phyloP scores from a whole-genome alignment of 2,888 invertebrate genomes.

The Oscheius sp. region DNA sequence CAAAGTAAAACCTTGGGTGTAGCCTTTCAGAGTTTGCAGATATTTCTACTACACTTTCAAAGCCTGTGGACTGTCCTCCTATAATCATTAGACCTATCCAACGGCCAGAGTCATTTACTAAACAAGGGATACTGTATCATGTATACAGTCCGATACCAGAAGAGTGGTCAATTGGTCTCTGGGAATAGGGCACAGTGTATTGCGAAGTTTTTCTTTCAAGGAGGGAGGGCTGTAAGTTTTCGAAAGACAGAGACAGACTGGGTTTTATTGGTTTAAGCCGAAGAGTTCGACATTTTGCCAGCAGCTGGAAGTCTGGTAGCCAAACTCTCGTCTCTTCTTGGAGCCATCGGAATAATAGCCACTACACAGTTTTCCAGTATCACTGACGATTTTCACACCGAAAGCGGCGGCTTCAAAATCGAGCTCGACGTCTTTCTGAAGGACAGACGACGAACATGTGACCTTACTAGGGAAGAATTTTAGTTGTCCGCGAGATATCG shows the following conservation, averaged over 20 bases:
- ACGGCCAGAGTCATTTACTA: background rate
- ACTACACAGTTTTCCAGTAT: background rate
- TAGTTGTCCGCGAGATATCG: no score
- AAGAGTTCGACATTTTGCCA: background rate
- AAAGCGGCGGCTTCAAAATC: background rate
- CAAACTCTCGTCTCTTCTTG: background rate
- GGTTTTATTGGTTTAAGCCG: background rate
- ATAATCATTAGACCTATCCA: background rate
- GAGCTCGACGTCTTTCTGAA: background rate
- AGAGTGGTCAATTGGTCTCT: background rate
- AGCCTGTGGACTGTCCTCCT: background rate
- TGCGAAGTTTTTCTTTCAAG: background rate
- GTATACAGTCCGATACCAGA: background rate
- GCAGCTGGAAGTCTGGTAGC: background rate
- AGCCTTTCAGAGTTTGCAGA: background rate
- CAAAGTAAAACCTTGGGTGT: no score
- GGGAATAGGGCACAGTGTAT: background rate
- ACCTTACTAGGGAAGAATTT: no score
- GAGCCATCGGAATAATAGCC: background rate
- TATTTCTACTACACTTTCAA: background rate
- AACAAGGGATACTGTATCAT: background rate
- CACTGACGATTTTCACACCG: background rate
- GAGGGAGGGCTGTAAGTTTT: background rate
- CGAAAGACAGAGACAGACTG: no score
- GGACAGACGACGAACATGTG: background rate